A percentile compares a stretch with the other conserved stretches of the same genome.
Evolutionary conservation across 2,888 invertebrate genomes (phyloP).

Genomic region (Cloeon dipterum): DNA sequence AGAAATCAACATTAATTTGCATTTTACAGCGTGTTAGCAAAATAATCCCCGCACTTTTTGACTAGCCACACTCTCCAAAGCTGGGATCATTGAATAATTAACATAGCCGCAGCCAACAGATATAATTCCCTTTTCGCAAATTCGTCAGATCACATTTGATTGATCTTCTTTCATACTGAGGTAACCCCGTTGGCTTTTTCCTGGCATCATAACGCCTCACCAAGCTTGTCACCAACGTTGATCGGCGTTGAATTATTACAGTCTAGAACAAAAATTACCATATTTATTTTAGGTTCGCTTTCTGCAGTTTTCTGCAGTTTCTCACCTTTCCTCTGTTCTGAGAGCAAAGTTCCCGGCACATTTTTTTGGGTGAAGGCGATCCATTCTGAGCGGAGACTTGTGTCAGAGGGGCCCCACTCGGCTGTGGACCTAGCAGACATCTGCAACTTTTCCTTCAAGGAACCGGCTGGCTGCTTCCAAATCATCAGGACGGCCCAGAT

Average conservation of each 20-base stretch:
- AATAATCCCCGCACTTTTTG: too few species aligned
- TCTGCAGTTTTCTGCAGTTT: neutral
- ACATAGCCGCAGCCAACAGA: too few species aligned
- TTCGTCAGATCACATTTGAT: too few species aligned
- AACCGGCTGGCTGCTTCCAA: conserved; percentile 10
- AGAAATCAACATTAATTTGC: too few species aligned
- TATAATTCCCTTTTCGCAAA: too few species aligned
- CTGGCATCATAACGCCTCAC: conserved; percentile 5
- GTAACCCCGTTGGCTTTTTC: neutral
- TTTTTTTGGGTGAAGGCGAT: conserved; percentile 3
- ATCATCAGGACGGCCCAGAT: conserved; percentile 13
- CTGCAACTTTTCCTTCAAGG: conserved; percentile 14
- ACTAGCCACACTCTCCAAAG: too few species aligned
- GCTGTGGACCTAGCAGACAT: conserved; percentile 15
- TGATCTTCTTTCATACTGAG: too few species aligned
- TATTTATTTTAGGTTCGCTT: too few species aligned
- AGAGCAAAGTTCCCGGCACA: neutral
- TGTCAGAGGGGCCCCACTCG: conserved; percentile 36
- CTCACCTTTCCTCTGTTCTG: neutral
- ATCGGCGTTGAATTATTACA: conserved; percentile 4
- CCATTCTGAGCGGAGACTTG: conserved; percentile 4
- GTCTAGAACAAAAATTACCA: neutral
- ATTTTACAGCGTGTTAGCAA: too few species aligned
- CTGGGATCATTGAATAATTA: too few species aligned
- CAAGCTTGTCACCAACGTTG: conserved; percentile 4